A percentile compares a stretch with the other conserved stretches of the same genome.
phyloP scores from a whole-genome alignment of 2,888 invertebrate species.

The Eupithecia abbreviata region DNA sequence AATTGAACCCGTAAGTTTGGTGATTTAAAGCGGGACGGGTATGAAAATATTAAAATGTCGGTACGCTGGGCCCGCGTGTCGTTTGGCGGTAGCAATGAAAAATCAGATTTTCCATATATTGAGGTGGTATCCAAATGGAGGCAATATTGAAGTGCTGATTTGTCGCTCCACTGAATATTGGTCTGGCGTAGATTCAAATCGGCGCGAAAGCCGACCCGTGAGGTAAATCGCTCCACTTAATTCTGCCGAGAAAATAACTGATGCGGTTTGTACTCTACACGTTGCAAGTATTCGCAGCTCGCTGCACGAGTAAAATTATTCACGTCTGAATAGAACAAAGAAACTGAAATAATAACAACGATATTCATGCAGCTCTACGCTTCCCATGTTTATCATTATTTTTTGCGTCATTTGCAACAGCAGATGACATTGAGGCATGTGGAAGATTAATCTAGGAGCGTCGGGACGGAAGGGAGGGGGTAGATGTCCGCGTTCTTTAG shows the following conservation, averaged over 20 bases:
- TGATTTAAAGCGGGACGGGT: constrained; percentile 43
- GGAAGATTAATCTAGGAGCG: constrained; percentile 69
- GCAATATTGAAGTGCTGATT: constrained; percentile 83
- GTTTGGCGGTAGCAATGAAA: constrained; percentile 63
- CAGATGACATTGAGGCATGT: constrained; percentile 76
- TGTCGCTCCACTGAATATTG: constrained; percentile 80
- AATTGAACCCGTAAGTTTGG: constrained; percentile 57
- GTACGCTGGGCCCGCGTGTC: constrained; percentile 41
- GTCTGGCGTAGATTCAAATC: constrained; percentile 80
- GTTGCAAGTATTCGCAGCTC: constrained; percentile 23
- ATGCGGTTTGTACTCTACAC: constrained; percentile 28
- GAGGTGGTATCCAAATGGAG: constrained; percentile 79
- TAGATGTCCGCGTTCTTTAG: constrained; percentile 70
- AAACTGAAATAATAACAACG: constrained; percentile 30
- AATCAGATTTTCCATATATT: constrained; percentile 77
- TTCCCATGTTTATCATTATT: constrained; percentile 65
- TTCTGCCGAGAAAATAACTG: constrained; percentile 58
- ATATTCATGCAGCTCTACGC: constrained; percentile 47
- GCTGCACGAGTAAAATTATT: constrained; percentile 22
- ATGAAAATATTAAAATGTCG: constrained; percentile 55
- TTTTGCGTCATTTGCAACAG: constrained; percentile 73
- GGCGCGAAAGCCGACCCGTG: constrained; percentile 62
- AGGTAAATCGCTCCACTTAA: constrained; percentile 64
- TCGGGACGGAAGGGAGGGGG: constrained; percentile 44
- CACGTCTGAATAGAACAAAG: constrained; percentile 28